These are phyloP conservation scores for Xiphophorus maculatus DNA, from an alignment of 2,113 vertebrate genomes.

Conservation along the genomic window DNA sequence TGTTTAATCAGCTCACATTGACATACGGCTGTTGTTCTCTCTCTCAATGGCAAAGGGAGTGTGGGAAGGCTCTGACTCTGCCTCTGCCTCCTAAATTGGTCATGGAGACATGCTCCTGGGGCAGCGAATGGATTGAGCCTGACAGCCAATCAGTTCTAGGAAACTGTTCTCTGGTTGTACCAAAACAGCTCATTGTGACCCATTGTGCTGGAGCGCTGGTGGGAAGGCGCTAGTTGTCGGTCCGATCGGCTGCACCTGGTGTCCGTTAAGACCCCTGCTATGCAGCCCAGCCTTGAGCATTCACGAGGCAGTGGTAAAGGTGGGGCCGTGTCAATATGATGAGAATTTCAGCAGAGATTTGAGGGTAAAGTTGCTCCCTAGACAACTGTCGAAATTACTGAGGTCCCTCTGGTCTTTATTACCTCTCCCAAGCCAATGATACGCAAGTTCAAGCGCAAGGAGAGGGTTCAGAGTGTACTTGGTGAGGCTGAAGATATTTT, in stretches of 20 bases:
- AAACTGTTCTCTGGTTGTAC: conserved; percentile 56
- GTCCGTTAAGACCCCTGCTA: conserved; percentile 54
- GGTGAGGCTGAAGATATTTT: conserved; percentile 16
- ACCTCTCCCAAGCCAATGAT: conserved; percentile 39
- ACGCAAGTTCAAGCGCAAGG: conserved; percentile 29
- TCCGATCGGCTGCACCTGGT: conserved; percentile 56
- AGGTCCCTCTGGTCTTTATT: conserved; percentile 68
- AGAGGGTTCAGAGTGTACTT: neutral
- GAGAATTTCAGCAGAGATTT: conserved; percentile 57
- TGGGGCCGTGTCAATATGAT: conserved; percentile 28
- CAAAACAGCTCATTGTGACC: conserved; percentile 63
- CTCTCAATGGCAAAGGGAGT: conserved; percentile 62
- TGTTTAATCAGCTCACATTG: conserved; percentile 65
- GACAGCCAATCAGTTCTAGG: conserved; percentile 70
- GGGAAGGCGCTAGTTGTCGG: conserved; percentile 60
- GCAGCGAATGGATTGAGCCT: conserved; percentile 67
- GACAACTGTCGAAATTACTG: conserved; percentile 63
- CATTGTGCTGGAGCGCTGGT: conserved; percentile 64
- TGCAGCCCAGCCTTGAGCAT: conserved; percentile 41
- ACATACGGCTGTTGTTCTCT: conserved; percentile 41
- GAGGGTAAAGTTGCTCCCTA: conserved; percentile 42
- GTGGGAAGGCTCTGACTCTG: conserved; percentile 72
- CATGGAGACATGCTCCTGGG: conserved; percentile 63
- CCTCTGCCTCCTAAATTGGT: conserved; percentile 70
- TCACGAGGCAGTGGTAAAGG: conserved; percentile 31